phyloP scores from a whole-genome alignment of 2,888 invertebrate genomes.

The Alcis repandata region DNA sequence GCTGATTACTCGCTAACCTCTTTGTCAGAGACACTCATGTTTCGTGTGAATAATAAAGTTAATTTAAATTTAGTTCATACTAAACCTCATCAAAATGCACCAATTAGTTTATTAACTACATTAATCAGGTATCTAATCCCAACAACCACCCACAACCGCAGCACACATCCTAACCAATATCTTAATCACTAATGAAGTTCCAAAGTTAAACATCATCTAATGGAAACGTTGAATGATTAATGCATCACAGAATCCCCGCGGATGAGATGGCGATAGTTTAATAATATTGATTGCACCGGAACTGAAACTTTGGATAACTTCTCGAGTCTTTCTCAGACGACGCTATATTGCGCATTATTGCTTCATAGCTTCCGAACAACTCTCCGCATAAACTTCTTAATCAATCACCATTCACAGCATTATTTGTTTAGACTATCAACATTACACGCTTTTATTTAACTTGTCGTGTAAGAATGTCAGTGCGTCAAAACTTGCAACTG shows the following conservation, averaged over 20 bases:
- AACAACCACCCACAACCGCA: conserved; percentile 2
- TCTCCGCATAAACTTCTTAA: not conserved
- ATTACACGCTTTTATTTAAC: too few species aligned
- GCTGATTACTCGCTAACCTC: too few species aligned
- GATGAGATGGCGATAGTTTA: conserved; percentile 50
- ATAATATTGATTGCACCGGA: conserved; percentile 51
- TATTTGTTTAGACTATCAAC: too few species aligned
- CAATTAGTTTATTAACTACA: not conserved
- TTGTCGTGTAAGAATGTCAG: too few species aligned
- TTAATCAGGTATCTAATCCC: conserved; percentile 1
- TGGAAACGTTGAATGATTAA: conserved; percentile 55
- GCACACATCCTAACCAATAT: conserved; percentile 32
- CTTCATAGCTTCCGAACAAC: not conserved
- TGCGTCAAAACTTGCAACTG: too few species aligned
- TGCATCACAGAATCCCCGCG: conserved; percentile 48
- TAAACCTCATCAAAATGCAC: not conserved
- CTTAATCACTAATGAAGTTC: conserved; percentile 45
- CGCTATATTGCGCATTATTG: not conserved
- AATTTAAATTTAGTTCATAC: too few species aligned
- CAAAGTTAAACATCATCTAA: conserved; percentile 52
- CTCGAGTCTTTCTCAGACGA: not conserved
- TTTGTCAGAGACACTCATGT: too few species aligned
- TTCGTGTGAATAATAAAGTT: too few species aligned
- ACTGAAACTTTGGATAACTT: conserved; percentile 46
- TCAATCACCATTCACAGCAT: too few species aligned